Conservation (phyloP, 2,888 invertebrate genomes). For the Scaptomyza flava region DNA sequence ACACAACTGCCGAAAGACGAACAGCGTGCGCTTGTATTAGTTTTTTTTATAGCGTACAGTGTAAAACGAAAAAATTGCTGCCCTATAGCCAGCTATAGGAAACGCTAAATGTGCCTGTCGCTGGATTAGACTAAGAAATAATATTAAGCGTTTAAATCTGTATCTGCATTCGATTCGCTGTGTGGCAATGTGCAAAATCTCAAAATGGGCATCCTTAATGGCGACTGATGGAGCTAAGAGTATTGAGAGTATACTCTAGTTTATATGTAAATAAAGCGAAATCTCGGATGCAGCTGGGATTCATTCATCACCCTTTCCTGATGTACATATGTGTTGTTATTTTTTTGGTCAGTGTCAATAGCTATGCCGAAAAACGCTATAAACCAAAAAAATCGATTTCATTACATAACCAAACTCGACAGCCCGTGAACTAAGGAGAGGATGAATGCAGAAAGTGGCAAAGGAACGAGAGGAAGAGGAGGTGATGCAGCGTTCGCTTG, state of each 20-base stretch:
- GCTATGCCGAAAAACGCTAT: conserved; percentile 26
- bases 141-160: neutral
- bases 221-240: conserved; percentile 24
- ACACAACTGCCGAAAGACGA: too few species aligned
- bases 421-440: neutral
- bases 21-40: too few species aligned
- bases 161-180: conserved; percentile 14
- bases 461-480: conserved; percentile 24
- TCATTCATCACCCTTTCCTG: neutral
- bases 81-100: too few species aligned
- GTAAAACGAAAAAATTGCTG: too few species aligned
- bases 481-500: neutral
- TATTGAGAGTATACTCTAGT: conserved; percentile 36
- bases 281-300: conserved; percentile 41
- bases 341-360: conserved; percentile 40
- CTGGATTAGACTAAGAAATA: too few species aligned
- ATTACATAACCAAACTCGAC: conserved; percentile 13
- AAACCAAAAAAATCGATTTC: conserved; percentile 46
- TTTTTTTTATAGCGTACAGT: too few species aligned
- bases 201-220: conserved; percentile 5
- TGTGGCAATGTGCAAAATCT: conserved; percentile 18
- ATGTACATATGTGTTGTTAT: neutral
- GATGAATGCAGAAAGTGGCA: conserved; percentile 2
- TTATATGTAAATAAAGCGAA: conserved; percentile 49
- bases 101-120: too few species aligned